Evolutionary conservation across 1,140 invertebrate species (phyloP).

Genomic region (Drosophila rufa): DNA sequence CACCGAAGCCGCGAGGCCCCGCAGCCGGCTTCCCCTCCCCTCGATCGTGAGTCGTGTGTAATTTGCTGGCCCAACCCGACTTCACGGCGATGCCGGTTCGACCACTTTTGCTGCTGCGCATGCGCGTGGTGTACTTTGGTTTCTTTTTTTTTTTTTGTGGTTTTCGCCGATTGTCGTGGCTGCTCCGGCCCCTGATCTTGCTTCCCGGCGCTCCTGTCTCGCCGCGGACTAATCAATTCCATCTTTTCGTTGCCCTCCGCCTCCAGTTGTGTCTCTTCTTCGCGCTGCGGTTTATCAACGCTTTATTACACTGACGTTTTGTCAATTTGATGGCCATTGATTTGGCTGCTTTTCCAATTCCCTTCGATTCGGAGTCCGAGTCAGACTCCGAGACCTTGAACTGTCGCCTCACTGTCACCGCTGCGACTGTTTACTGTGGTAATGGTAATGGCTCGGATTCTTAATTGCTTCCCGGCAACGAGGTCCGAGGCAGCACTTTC

Average conservation of each 20-base stretch:
- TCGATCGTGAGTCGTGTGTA: conserved; percentile 73
- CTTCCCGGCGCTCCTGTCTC: not conserved
- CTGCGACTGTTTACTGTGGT: conserved; percentile 51
- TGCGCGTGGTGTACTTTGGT: conserved; percentile 40
- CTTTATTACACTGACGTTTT: conserved; percentile 84
- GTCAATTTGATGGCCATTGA: conserved; percentile 84
- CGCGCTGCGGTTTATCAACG: conserved; percentile 78
- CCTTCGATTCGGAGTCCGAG: conserved; percentile 4
- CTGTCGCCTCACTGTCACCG: conserved; percentile 51
- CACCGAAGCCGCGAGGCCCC: not conserved
- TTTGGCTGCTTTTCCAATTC: conserved; percentile 50
- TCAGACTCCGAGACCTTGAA: conserved; percentile 61
- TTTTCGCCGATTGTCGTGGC: conserved; percentile 48
- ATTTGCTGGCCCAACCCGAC: conserved; percentile 65
- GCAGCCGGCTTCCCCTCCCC: conserved; percentile 8
- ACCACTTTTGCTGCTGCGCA: conserved; percentile 46
- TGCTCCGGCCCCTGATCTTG: not conserved
- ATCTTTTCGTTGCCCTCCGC: conserved; percentile 48
- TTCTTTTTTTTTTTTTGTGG: conserved; percentile 56
- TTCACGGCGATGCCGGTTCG: conserved; percentile 3
- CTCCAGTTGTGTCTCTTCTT: conserved; percentile 11
- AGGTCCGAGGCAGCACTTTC: conserved; percentile 47
- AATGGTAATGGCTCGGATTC: conserved; percentile 55
- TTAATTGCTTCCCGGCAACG: conserved; percentile 63
- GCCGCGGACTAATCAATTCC: conserved; percentile 68